Conservation (phyloP, 2,888 invertebrate genomes). For the Tipula confusa region DNA sequence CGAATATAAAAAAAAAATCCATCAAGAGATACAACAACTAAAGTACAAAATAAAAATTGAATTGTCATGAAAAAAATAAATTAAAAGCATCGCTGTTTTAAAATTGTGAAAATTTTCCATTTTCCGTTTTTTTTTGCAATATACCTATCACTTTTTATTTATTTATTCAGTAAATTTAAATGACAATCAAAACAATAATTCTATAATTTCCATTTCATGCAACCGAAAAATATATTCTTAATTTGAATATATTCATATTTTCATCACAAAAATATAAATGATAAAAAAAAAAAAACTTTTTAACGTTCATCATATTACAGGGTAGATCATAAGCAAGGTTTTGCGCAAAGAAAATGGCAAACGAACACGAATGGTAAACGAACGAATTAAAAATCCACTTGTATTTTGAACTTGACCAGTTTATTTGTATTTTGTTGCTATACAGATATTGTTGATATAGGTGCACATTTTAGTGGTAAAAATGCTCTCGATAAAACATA, state of each 20-base stretch:
- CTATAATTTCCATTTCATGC: constrained; percentile 28
- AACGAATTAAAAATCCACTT: too few relatives aligned
- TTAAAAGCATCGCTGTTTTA: background rate
- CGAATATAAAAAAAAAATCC: background rate
- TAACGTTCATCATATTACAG: background rate
- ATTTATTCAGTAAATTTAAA: constrained; percentile 20
- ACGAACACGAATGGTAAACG: too few relatives aligned
- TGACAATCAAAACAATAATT: constrained; percentile 29
- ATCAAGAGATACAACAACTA: background rate
- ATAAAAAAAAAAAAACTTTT: background rate
- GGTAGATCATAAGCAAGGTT: too few relatives aligned
- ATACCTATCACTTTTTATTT: constrained; percentile 25
- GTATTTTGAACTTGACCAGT: too few relatives aligned
- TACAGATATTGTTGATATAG: too few relatives aligned
- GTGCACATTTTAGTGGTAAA: too few relatives aligned
- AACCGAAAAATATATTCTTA: constrained; percentile 26
- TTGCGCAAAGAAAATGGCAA: background rate
- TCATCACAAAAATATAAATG: background rate
- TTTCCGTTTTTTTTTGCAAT: background rate
- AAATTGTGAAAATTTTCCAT: background rate
- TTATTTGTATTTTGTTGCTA: too few relatives aligned
- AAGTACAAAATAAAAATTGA: background rate
- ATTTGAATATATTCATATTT: constrained; percentile 20
- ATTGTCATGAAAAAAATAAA: constrained; percentile 21
- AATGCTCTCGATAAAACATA: too few relatives aligned